Evolutionary conservation across 2,113 vertebrate species (phyloP), one percentile per base, ranked within the genome.

Genomic region (Gallinago media): DNA sequence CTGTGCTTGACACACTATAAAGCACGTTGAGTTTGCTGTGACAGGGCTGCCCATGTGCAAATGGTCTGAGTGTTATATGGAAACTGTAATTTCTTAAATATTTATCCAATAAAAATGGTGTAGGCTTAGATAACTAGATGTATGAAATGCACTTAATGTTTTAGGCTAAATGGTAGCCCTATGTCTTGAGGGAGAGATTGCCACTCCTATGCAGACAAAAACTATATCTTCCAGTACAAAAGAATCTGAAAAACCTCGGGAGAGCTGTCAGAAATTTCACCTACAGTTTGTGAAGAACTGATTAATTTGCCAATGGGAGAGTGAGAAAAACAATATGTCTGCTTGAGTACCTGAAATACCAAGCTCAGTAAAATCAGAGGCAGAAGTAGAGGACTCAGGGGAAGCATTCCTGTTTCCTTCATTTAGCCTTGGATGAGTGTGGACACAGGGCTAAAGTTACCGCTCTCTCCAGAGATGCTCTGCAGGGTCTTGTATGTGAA

Each of bases 401-500:
- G 95, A 84, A 80, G 79, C 52, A 94, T 96, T 97, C 77, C 83
- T 95, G 85, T 94, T 97, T 97, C 96, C 96, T 97, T 92, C 89
- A 84, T 85, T 96, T 96, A 96, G 88, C 78, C 72, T 89, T 79
- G 85, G 84, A 72, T 11, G 49, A 71, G 59, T 29, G 72, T 38
- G 79, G 85, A 88, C 78, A 49, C 36, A 62, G 36, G 44, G 85
- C 91, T 96, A 80, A 56, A 72, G 78, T 96, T 97, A 93, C 81
- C 8, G 3, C 77, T 59, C 56, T 80, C 94, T 81, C 94, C 78
- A 92, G 93, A 85, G 96, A 78, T 80, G 44, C 83, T 78, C 6
- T 50, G 61, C 88, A 92, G 88, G 44, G 89, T 36, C 87, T 94
- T 85, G 52, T 47, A 44, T 81, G 76, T 78, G 79, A 91, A 92